Percentiles rank a stretch among this genome's conserved stretches.
Evolutionary conservation across 1,140 invertebrate species (phyloP).

Genomic region (Sarcophaga bullata): DNA sequence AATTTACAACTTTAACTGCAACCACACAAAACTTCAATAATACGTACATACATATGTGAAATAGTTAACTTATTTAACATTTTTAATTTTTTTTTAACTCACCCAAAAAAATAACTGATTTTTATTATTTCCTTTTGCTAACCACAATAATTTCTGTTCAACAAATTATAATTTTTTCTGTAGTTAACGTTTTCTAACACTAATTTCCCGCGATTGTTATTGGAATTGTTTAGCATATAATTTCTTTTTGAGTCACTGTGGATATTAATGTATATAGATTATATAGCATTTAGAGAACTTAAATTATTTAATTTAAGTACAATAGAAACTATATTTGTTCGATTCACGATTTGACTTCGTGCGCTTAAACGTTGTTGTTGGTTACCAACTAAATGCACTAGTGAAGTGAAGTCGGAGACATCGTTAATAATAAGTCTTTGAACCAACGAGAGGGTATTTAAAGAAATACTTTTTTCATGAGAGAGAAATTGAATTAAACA

Average conservation of each 20-base stretch:
- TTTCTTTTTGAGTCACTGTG: background rate
- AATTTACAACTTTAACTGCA: too few species aligned
- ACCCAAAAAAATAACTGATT: too few species aligned
- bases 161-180: background rate
- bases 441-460: too few species aligned
- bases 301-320: background rate
- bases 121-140: too few species aligned
- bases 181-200: background rate
- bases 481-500: background rate
- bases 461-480: too few species aligned
- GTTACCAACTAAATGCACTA: constrained; percentile 12
- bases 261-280: background rate
- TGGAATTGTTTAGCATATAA: background rate
- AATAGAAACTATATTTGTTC: background rate
- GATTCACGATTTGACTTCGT: constrained; percentile 20
- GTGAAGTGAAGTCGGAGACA: background rate
- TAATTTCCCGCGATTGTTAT: background rate
- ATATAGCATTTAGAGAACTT: background rate
- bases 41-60: too few species aligned
- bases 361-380: constrained; percentile 5
- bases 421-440: too few species aligned
- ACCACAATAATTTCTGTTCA: too few species aligned
- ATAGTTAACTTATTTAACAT: too few species aligned
- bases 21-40: too few species aligned
- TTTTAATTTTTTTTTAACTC: too few species aligned